A percentile compares a stretch with the other conserved stretches of the same genome.
Conservation (phyloP, 2,888 invertebrate genomes). For the Coenonympha arcania region DNA sequence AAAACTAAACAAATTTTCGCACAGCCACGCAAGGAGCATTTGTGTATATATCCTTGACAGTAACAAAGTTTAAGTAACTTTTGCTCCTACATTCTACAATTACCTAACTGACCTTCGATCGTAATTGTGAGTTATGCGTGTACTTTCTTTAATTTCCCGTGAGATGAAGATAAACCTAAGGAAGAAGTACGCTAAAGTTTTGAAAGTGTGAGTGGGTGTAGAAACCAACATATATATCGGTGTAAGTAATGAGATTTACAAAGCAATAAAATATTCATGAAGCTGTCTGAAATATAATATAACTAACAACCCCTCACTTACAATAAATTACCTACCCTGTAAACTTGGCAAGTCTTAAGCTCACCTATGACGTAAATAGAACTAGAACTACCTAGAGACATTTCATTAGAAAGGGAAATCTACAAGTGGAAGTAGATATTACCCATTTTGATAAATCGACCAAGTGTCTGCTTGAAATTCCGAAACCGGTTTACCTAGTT, state of each 20-base stretch:
- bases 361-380: neutral
- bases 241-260: too few relatives aligned
- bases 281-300: too few relatives aligned
- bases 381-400: neutral
- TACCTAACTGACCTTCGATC: constrained; percentile 20
- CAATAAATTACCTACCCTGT: neutral
- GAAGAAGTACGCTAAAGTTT: neutral
- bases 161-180: neutral
- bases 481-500: neutral
- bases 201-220: neutral
- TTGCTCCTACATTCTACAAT: constrained; percentile 33
- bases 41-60: constrained; percentile 50
- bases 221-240: too few relatives aligned
- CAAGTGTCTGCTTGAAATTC: neutral
- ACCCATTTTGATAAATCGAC: neutral
- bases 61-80: constrained; percentile 54
- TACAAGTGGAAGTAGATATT: neutral
- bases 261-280: too few relatives aligned
- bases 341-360: neutral
- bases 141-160: constrained; percentile 10
- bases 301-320: too few relatives aligned
- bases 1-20: neutral
- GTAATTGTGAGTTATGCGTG: constrained; percentile 13
- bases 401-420: neutral
- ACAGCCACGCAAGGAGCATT: neutral